phyloP scores from a whole-genome alignment of 2,797 vertebrate genomes.

The Channallabes apus region DNA sequence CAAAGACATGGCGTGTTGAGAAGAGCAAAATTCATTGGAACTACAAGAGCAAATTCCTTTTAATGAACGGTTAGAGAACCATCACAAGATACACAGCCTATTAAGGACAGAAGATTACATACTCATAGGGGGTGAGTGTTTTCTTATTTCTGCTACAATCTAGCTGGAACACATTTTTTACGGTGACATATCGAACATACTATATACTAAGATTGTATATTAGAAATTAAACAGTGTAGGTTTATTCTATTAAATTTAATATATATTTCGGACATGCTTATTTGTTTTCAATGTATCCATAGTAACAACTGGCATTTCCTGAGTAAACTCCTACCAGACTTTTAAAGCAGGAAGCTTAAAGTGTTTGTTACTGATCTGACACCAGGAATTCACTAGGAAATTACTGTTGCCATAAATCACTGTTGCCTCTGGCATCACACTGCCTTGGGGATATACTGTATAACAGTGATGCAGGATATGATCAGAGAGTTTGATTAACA shows the following conservation, averaged over 20 bases:
- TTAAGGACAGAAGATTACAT: conserved; percentile 3
- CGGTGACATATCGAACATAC: not conserved
- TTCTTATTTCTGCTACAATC: not conserved
- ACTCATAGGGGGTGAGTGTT: conserved; percentile 27
- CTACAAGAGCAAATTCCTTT: not conserved
- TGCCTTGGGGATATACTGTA: not conserved
- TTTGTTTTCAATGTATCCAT: conserved; percentile 34
- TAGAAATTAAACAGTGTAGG: not conserved
- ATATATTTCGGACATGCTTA: not conserved
- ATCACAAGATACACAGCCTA: not conserved
- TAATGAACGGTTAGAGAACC: not conserved
- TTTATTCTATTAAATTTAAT: not conserved
- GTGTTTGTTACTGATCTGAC: conserved; percentile 10
- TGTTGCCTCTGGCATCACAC: not conserved
- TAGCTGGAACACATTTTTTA: not conserved
- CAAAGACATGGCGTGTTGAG: not conserved
- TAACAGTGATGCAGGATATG: not conserved
- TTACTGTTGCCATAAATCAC: not conserved
- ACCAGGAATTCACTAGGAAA: not conserved
- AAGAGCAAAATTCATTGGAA: conserved; percentile 5
- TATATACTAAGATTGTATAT: not conserved
- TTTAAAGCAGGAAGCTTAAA: conserved; percentile 2
- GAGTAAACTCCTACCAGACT: not conserved
- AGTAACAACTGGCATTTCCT: conserved; percentile 20
- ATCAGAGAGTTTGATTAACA: not conserved